Conservation (phyloP, 1,140 invertebrate species). For the Diploscapter pachys region DNA sequence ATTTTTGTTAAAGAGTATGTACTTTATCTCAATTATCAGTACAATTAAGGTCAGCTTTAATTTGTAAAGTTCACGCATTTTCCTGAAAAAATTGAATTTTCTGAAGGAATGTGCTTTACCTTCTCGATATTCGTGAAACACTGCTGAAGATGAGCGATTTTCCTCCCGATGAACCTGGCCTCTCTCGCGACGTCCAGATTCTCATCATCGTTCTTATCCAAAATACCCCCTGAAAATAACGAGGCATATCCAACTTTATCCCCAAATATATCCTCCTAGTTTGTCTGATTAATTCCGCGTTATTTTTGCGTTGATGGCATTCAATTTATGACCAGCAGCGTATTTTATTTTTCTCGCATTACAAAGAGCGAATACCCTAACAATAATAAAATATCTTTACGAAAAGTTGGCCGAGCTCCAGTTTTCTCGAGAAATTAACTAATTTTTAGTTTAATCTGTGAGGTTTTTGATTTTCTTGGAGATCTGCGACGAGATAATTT, state of each 20-base stretch:
- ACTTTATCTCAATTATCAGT: not conserved
- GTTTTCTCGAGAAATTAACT: too few species aligned
- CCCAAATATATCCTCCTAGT: too few species aligned
- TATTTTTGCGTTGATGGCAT: too few species aligned
- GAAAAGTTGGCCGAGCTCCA: too few species aligned
- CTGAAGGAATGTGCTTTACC: not conserved
- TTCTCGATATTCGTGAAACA: conserved; percentile 20
- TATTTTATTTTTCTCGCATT: not conserved
- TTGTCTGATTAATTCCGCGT: too few species aligned
- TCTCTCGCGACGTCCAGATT: conserved; percentile 9
- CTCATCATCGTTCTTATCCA: not conserved
- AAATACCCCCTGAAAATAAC: not conserved
- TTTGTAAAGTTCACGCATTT: not conserved
- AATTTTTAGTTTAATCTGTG: too few species aligned
- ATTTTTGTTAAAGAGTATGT: not conserved
- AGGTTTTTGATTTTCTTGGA: too few species aligned
- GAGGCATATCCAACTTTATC: not conserved
- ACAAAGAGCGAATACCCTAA: not conserved
- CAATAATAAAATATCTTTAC: not conserved
- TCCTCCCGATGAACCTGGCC: conserved; percentile 1
- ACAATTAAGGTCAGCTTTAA: not conserved
- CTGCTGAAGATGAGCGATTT: conserved; percentile 16
- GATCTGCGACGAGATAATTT: too few species aligned
- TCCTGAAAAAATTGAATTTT: not conserved
- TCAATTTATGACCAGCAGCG: too few species aligned